These are phyloP conservation scores for Andrena chrysosceles DNA, from an alignment of 2,888 invertebrate species.

Conservation along the genomic window DNA sequence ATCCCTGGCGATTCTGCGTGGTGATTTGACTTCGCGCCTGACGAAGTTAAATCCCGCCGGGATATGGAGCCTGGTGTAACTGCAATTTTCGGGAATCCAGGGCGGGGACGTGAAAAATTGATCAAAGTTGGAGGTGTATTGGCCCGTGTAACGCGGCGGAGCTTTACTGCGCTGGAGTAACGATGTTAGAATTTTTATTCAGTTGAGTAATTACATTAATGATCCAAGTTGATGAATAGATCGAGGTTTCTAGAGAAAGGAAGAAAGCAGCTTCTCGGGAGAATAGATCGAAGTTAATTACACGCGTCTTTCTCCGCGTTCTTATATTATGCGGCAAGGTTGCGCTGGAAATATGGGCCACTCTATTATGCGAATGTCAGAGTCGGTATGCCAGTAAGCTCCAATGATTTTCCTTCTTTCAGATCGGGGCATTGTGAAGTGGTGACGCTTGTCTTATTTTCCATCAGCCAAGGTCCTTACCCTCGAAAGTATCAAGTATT, in stretches of 20 bases:
- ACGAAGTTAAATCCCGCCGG: conserved; percentile 32
- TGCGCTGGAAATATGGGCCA: background rate
- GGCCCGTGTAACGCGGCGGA: background rate
- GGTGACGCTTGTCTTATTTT: background rate
- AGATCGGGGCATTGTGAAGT: background rate
- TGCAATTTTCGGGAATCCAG: background rate
- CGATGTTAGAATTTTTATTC: background rate
- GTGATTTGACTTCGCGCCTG: conserved; percentile 56
- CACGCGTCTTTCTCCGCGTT: background rate
- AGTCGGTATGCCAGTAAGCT: background rate
- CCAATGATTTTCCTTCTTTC: background rate
- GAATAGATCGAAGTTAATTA: too few relatives aligned
- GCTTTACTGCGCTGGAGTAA: background rate
- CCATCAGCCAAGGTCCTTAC: background rate
- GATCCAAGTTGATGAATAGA: too few relatives aligned
- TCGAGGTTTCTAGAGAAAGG: too few relatives aligned
- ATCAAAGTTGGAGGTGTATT: background rate
- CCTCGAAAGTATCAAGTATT: background rate
- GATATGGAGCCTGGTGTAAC: conserved; percentile 9
- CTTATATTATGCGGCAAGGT: background rate
- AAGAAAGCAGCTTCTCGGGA: too few relatives aligned
- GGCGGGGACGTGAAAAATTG: background rate
- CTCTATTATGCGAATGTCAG: background rate
- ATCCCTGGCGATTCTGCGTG: conserved; percentile 44
- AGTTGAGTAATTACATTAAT: too few relatives aligned